phyloP scores from a whole-genome alignment of 2,113 vertebrate genomes.

The Ceratotherium simum region DNA sequence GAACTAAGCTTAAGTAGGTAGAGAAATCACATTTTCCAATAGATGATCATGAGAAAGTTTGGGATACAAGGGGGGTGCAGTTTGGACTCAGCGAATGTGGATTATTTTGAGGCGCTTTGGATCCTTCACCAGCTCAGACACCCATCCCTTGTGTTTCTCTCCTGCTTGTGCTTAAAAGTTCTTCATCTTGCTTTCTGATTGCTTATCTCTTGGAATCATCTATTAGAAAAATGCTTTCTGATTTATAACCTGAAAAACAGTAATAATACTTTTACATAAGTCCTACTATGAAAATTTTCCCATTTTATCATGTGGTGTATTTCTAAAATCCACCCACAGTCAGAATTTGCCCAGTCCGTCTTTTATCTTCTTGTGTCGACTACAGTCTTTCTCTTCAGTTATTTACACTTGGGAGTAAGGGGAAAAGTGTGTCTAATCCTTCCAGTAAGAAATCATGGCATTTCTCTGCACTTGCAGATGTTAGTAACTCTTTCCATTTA shows the following conservation, averaged over 20 bases:
- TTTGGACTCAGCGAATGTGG: background rate
- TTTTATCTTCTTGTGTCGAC: background rate
- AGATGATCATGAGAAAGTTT: background rate
- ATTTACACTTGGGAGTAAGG: background rate
- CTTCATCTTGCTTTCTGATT: background rate
- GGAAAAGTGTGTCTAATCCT: background rate
- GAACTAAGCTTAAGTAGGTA: background rate
- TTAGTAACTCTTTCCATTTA: background rate
- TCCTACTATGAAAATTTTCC: background rate
- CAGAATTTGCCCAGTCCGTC: background rate
- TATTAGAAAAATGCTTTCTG: conserved; percentile 10
- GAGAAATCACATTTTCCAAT: conserved; percentile 13
- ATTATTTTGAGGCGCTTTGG: background rate
- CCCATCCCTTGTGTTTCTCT: background rate
- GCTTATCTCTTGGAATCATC: background rate
- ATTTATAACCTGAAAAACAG: background rate
- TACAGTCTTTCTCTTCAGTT: background rate
- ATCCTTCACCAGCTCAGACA: background rate
- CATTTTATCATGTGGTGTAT: background rate
- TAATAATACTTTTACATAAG: background rate
- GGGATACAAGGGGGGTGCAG: fast-evolving
- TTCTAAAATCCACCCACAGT: background rate
- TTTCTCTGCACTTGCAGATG: conserved; percentile 13
- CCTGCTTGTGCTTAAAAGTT: background rate
- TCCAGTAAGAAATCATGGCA: background rate